Conservation (phyloP, 2,113 vertebrate species). For the Calyptomena viridis region DNA sequence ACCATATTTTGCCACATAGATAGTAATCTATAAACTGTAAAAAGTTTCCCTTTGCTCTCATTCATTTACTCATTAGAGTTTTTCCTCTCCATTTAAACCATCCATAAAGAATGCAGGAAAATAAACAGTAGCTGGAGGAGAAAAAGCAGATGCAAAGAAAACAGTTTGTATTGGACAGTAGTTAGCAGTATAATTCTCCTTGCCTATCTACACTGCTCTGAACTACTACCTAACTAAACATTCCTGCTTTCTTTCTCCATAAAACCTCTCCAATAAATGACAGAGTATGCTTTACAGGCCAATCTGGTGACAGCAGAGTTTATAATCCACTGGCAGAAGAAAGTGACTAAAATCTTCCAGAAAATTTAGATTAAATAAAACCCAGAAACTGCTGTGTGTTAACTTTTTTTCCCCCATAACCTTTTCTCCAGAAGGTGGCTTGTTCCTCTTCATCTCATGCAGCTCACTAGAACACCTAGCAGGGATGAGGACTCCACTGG, state of each 20-base stretch:
- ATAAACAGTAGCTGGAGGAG: constrained; percentile 6
- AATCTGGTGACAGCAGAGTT: not conserved
- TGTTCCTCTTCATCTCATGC: not conserved
- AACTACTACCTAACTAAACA: not conserved
- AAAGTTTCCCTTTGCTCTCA: not conserved
- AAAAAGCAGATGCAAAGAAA: not conserved
- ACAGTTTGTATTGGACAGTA: not conserved
- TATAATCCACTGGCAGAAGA: constrained; percentile 3
- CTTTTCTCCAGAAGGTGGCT: not conserved
- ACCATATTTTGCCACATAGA: fast-evolving
- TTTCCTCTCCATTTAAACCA: not conserved
- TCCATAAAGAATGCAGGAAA: not conserved
- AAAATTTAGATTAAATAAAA: constrained; percentile 22
- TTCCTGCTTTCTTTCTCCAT: not conserved
- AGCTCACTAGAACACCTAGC: not conserved
- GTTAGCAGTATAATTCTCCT: not conserved
- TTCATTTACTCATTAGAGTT: not conserved
- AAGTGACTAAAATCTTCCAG: not conserved
- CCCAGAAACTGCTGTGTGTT: not conserved
- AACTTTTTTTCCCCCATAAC: not conserved
- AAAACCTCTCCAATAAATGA: constrained; percentile 32
- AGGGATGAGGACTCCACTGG: not conserved
- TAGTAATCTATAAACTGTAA: not conserved
- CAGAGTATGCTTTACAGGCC: not conserved
- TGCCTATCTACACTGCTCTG: not conserved